Base-by-base conservation (phyloP, 2,888 invertebrate species). In the Melieria crassipennis region DNA sequence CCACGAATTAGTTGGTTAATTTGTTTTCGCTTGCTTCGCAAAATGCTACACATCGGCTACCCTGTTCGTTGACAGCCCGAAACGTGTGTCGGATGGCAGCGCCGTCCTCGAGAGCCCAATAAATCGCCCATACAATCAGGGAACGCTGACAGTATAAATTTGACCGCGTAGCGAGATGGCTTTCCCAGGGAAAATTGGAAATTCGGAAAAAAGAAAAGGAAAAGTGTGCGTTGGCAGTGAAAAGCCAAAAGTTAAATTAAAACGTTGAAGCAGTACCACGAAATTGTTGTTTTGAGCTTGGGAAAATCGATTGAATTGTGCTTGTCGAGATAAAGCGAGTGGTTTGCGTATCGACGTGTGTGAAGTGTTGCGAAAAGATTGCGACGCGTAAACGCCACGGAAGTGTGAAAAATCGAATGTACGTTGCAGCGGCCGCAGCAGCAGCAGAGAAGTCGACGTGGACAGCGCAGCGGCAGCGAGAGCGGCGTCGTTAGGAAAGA, bases 111-210 rank as follows among this genome's bases (percentile, higher is more conserved):
- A 5, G 45, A 58, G 30, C 6, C 55, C 75, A 90, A 92, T 92
- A 93, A 93, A 93, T 92, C 91, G 91, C 91, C 72, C 72, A 91
- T 91, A 91, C 91, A 90, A 91, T 90, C 91, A 93, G 94, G 93
- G 91, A 94, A 95, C 94, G 94, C 94, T 94, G 94, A 93, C 95
- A 96, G 95, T 97, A 96, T 96, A 96, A 93, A 96, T 94, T 93
- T 94, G 93, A 93, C 91, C 91, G 91, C 70, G 91, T 90, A 75
- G 74, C 90, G 91, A 94, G 93, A 91, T 90, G 91, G 92, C 92
- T 93, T 93, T 93, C 91, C 92, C 92, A 90, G 91, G 90, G 89
- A 88, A 87, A 85, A 82, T 84, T 81, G 81, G 77, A 81, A 83
- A 83, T 82, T 79, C 78, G 78, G 73, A 78, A 78, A 82, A 82